phyloP scores from a whole-genome alignment of 2,888 invertebrate genomes.

The Drosophila mimica region DNA sequence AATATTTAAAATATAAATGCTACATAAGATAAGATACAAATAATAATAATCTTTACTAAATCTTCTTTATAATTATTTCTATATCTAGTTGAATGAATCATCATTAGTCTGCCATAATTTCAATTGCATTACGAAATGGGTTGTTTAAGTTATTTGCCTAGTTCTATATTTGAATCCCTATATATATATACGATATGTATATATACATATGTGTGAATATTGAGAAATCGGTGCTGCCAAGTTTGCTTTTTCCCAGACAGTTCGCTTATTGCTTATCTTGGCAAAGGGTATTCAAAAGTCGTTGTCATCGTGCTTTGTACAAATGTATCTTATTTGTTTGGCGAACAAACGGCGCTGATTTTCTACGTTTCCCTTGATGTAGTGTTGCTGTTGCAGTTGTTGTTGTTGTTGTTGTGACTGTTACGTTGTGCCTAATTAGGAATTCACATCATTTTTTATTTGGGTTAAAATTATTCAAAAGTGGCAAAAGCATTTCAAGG shows the following conservation, averaged over 20 bases:
- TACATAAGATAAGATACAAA: no score
- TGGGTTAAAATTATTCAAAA: conserved; percentile 85
- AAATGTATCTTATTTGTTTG: conserved; percentile 36
- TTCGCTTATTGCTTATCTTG: not conserved
- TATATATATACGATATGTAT: no score
- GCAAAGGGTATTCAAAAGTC: conserved; percentile 33
- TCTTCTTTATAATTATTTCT: no score
- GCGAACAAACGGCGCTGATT: conserved; percentile 75
- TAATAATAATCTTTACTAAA: not conserved
- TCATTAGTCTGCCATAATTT: not conserved
- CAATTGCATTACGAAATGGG: not conserved
- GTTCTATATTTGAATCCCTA: no score
- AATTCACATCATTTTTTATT: conserved; percentile 85
- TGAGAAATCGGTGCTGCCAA: not conserved
- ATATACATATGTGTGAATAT: not conserved
- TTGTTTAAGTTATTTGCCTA: no score
- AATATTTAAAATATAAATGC: no score
- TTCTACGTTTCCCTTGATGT: conserved; percentile 31
- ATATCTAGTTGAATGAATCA: not conserved
- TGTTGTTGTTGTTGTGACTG: conserved; percentile 41
- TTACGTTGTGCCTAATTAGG: conserved; percentile 82
- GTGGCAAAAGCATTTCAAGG: conserved; percentile 70
- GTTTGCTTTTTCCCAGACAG: not conserved
- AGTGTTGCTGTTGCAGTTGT: conserved; percentile 11
- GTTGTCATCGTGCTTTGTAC: conserved; percentile 19